Conservation (phyloP, 2,888 invertebrate species). For the Ceramica pisi region DNA sequence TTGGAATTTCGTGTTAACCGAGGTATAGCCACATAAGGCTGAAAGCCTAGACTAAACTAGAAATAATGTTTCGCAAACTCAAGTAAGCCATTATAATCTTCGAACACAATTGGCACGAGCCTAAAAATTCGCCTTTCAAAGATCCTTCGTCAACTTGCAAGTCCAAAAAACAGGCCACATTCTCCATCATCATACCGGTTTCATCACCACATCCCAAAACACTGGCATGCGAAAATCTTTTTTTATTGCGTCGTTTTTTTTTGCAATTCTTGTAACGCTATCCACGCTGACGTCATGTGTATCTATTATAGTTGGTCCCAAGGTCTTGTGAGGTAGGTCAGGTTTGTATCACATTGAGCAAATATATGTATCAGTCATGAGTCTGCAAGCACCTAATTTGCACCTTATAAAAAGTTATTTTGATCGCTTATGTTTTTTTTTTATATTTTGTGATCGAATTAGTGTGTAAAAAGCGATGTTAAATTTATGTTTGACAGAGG, state of each 20-base stretch:
- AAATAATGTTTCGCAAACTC: constrained; percentile 6
- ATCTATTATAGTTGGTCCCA: constrained; percentile 52
- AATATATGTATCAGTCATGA: constrained; percentile 26
- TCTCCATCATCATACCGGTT: constrained; percentile 11
- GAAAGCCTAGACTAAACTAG: not conserved
- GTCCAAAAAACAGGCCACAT: constrained; percentile 1
- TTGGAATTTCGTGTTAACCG: constrained; percentile 21
- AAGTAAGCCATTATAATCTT: constrained; percentile 18
- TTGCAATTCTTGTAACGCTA: constrained; percentile 29
- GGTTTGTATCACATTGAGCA: constrained; percentile 44
- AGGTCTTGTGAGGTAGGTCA: constrained; percentile 60
- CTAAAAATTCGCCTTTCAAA: constrained; percentile 5
- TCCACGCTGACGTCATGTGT: constrained; percentile 43
- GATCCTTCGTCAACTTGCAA: not conserved
- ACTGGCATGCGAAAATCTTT: constrained; percentile 20
- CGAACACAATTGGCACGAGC: not conserved
- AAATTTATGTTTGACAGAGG: not conserved
- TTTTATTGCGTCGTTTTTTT: constrained; percentile 21
- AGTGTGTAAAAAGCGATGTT: not conserved
- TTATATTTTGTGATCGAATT: not conserved
- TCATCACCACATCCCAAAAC: constrained; percentile 1
- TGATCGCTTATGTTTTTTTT: not conserved
- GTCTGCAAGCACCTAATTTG: not conserved
- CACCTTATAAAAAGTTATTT: constrained; percentile 32
- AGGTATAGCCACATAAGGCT: not conserved